Percentiles rank a stretch among this genome's conserved stretches.
Evolutionary conservation across 1,140 invertebrate genomes (phyloP).

Genomic region (Paracyclopina nana): DNA sequence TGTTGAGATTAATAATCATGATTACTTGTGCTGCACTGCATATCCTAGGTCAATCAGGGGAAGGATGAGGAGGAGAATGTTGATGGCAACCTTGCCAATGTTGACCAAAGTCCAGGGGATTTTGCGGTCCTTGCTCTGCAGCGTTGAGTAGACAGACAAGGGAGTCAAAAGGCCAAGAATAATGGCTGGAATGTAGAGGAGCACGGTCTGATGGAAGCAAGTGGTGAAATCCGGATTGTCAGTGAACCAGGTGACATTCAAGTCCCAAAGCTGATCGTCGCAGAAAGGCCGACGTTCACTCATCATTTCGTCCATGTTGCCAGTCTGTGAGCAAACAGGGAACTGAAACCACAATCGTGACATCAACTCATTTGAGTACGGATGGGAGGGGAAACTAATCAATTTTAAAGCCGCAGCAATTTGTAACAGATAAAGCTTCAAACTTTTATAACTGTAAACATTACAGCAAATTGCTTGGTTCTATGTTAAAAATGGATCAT

Average conservation of each 20-base stretch:
- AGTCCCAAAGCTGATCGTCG: conserved; percentile 2
- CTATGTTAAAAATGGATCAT: no score
- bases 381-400: no score
- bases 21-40: no score
- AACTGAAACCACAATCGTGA: no score
- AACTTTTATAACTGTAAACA: no score
- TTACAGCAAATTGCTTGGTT: no score
- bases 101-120: neutral
- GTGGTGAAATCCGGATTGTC: neutral
- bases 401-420: no score
- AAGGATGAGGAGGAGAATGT: neutral
- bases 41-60: neutral
- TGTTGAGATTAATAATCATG: no score
- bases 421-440: no score
- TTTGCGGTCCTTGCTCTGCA: neutral
- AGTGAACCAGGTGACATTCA: conserved; percentile 3
- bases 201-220: conserved; percentile 4
- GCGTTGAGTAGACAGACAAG: neutral
- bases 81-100: neutral
- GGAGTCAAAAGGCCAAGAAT: neutral
- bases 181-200: neutral
- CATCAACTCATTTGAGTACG: no score
- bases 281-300: neutral
- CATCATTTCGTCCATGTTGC: no score
- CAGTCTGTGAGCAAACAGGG: no score